A percentile compares a stretch with the other conserved stretches of the same genome.
Evolutionary conservation across 2,888 invertebrate genomes (phyloP).

Genomic region (Octonoba sinensis): DNA sequence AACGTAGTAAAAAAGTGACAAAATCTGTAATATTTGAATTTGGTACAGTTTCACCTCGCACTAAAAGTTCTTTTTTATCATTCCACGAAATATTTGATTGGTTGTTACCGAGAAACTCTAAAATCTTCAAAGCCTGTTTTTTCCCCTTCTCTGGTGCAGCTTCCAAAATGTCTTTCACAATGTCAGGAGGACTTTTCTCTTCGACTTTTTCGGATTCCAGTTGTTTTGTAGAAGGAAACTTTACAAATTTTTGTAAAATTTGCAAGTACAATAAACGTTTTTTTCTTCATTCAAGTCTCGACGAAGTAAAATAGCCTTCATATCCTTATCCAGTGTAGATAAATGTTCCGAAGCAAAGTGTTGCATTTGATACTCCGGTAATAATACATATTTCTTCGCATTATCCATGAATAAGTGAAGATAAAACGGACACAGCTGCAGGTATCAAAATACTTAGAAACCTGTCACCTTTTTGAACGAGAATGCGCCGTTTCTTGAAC

Average conservation of each 20-base stretch:
- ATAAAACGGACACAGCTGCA: background rate
- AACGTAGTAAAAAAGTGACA: background rate
- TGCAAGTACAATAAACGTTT: background rate
- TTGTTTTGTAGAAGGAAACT: background rate
- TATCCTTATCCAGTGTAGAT: background rate
- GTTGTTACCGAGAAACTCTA: background rate
- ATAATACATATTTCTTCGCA: background rate
- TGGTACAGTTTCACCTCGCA: background rate
- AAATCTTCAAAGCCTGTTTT: background rate
- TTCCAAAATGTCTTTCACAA: background rate
- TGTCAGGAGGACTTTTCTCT: background rate
- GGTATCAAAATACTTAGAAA: background rate
- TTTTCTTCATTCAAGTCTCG: background rate
- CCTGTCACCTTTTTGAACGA: background rate
- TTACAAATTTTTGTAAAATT: background rate
- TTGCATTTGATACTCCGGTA: background rate
- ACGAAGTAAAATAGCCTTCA: background rate
- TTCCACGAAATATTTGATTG: background rate
- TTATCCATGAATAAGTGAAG: background rate
- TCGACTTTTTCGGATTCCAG: background rate
- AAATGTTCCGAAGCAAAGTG: background rate
- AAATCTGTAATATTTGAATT: background rate
- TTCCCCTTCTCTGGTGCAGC: background rate
- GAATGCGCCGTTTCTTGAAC: background rate
- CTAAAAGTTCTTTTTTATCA: background rate